These are phyloP conservation scores for Sterna hirundo DNA, from an alignment of 2,113 vertebrate species.

Conservation along the genomic window DNA sequence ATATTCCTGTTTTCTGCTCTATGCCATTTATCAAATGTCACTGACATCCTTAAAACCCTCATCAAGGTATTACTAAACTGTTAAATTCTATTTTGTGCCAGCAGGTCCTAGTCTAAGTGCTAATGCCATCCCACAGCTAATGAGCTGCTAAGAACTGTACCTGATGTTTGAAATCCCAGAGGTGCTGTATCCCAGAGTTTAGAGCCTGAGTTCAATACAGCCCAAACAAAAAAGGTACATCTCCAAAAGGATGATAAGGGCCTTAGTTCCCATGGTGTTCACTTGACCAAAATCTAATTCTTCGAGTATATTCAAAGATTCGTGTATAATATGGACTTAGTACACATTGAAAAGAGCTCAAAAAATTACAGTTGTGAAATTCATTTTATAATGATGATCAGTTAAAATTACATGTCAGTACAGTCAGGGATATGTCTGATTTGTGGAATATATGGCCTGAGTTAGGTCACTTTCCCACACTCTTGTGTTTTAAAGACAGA, in stretches of 20 bases:
- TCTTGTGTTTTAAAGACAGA: neutral
- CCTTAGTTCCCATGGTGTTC: neutral
- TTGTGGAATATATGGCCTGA: neutral
- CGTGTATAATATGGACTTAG: rapidly evolving
- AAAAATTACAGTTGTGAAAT: neutral
- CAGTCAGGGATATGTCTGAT: neutral
- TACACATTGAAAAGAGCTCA: neutral
- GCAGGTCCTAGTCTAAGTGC: neutral
- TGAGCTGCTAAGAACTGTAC: neutral
- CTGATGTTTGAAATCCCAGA: neutral
- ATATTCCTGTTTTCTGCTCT: neutral
- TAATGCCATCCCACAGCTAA: neutral
- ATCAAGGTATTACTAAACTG: neutral
- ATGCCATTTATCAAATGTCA: neutral
- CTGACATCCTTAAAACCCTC: neutral
- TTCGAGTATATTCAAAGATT: neutral
- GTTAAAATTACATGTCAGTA: neutral
- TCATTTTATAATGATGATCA: neutral
- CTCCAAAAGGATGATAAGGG: neutral
- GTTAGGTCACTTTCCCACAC: neutral
- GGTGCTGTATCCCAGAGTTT: neutral
- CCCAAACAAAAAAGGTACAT: neutral
- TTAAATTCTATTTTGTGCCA: neutral
- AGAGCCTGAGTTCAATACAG: neutral
- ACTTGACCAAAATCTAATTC: neutral